A percentile compares a stretch with the other conserved stretches of the same genome.
Conservation (phyloP, 1,140 invertebrate species). For the Halyomorpha halys region DNA sequence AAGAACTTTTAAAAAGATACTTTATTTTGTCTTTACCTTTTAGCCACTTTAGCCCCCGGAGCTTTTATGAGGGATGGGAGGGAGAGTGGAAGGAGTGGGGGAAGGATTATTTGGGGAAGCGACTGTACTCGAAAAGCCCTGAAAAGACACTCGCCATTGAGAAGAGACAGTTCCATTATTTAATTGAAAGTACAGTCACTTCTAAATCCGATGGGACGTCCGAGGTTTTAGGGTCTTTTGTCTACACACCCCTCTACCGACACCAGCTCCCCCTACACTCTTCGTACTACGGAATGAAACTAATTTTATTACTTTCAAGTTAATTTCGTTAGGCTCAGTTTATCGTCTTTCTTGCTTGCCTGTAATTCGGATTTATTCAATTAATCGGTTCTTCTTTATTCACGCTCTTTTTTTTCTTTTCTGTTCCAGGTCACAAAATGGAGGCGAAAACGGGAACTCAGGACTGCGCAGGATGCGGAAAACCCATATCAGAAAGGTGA, state of each 20-base stretch:
- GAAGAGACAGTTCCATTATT: conserved; percentile 4
- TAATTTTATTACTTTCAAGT: conserved; percentile 12
- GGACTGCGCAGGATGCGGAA: conserved; percentile 37
- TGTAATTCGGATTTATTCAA: no score
- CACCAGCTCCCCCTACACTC: not conserved
- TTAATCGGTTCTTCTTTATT: not conserved
- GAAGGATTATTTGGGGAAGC: no score
- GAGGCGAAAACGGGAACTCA: conserved; percentile 22
- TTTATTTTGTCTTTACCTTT: conserved; percentile 11
- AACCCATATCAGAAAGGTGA: conserved; percentile 35
- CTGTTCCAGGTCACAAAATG: conserved; percentile 8
- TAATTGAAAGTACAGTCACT: conserved; percentile 10
- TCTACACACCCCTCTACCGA: not conserved
- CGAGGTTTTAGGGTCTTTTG: conserved; percentile 1
- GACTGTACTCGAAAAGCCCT: no score
- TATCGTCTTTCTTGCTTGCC: not conserved
- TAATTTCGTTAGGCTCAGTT: conserved; percentile 9
- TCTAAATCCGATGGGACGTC: conserved; percentile 8
- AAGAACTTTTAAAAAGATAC: not conserved
- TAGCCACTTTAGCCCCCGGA: not conserved
- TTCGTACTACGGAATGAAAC: not conserved
- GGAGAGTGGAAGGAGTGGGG: not conserved
- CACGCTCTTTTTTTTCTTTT: not conserved
- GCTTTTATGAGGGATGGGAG: conserved; percentile 8
- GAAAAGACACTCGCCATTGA: no score